Evolutionary conservation across 2,113 vertebrate genomes (phyloP).

Genomic region (Tetrax tetrax): DNA sequence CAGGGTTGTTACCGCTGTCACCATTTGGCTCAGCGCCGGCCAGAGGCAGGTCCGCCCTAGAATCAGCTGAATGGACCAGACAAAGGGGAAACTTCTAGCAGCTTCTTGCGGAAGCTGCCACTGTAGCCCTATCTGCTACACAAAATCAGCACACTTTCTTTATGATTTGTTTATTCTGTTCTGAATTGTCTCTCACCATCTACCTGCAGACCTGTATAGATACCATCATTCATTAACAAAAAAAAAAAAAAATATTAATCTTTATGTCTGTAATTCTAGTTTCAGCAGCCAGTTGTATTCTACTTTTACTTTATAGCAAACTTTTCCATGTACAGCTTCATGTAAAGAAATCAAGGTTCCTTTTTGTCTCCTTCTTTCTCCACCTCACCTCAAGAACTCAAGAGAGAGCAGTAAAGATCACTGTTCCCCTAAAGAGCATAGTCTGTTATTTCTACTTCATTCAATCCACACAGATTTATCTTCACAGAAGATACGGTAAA

Average conservation of each 20-base stretch:
- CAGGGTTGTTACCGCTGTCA: too few species aligned
- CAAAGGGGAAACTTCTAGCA: too few species aligned
- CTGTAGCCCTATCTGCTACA: too few species aligned
- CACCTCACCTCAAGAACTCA: neutral
- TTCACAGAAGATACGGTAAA: neutral
- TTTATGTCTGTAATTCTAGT: neutral
- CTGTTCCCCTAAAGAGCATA: neutral
- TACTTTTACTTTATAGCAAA: neutral
- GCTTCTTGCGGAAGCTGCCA: too few species aligned
- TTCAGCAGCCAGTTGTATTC: neutral
- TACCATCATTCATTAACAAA: rapidly evolving
- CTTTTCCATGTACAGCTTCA: neutral
- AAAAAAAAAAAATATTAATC: neutral
- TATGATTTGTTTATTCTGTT: neutral
- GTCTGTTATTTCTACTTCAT: neutral
- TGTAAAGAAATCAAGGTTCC: neutral
- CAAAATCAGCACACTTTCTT: neutral
- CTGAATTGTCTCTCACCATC: neutral
- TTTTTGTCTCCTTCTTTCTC: neutral
- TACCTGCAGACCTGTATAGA: neutral
- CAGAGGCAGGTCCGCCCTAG: too few species aligned
- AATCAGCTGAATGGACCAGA: too few species aligned
- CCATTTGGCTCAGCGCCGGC: too few species aligned
- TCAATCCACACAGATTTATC: neutral
- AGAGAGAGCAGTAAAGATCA: neutral